A percentile compares a stretch with the other conserved stretches of the same genome.
Conservation (phyloP, 2,888 invertebrate genomes). For the Ophraella communa region DNA sequence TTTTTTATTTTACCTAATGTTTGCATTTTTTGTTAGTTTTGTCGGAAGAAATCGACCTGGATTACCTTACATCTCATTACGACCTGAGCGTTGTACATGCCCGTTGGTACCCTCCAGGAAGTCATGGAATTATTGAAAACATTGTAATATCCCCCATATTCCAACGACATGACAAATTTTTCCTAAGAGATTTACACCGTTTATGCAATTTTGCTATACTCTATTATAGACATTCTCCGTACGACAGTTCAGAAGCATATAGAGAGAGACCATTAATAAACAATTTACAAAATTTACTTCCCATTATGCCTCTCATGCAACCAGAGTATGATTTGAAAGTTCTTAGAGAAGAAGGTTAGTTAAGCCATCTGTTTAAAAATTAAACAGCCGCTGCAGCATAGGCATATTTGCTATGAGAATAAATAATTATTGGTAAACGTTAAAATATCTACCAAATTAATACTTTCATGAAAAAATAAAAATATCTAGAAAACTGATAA, state of each 20-base stretch:
- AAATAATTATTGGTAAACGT: no score
- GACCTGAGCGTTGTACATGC: conserved; percentile 49
- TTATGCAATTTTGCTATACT: conserved; percentile 63
- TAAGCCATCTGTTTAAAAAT: no score
- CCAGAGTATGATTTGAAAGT: conserved; percentile 44
- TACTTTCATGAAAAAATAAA: no score
- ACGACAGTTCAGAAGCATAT: conserved; percentile 39
- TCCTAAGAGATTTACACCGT: conserved; percentile 69
- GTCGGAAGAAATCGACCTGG: conserved; percentile 51
- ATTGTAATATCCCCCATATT: conserved; percentile 67
- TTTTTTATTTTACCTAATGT: not conserved
- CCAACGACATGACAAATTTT: conserved; percentile 64
- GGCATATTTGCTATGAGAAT: not conserved
- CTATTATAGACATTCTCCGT: conserved; percentile 64
- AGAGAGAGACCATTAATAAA: conserved; percentile 44
- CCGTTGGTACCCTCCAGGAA: conserved; percentile 53
- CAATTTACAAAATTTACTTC: conserved; percentile 46
- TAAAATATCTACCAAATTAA: no score
- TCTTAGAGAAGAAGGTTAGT: conserved; percentile 40
- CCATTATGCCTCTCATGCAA: conserved; percentile 45
- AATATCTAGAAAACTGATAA: no score
- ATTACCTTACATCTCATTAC: conserved; percentile 56
- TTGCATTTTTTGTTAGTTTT: conserved; percentile 42
- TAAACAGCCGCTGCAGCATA: not conserved
- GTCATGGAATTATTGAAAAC: conserved; percentile 58